A percentile compares a stretch with the other conserved stretches of the same genome.
Evolutionary conservation across 2,113 vertebrate species (phyloP).

Genomic region (Burhinus oedicnemus): DNA sequence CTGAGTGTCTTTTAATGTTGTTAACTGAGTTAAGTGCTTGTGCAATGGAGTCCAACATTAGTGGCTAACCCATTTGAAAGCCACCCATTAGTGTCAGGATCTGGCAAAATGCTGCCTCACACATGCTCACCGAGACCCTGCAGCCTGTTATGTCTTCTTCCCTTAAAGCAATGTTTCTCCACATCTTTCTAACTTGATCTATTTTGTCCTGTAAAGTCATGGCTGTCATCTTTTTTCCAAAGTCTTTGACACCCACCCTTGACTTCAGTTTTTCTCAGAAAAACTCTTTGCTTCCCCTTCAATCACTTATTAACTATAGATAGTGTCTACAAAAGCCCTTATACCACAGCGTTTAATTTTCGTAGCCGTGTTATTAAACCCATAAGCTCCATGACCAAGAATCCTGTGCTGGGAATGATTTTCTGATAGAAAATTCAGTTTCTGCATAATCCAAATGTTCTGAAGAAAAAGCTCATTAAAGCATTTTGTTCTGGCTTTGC

Average conservation of each 20-base stretch:
- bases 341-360: not conserved
- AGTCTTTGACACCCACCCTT: not conserved
- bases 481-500: not conserved
- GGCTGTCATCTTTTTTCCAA: not conserved
- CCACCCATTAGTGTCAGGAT: not conserved
- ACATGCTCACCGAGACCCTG: not conserved
- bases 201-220: not conserved
- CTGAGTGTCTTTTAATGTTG: slow-evolving; percentile 12
- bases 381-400: not conserved
- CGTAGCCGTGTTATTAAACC: not conserved
- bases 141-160: not conserved
- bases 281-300: not conserved
- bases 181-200: not conserved
- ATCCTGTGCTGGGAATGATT: not conserved
- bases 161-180: not conserved
- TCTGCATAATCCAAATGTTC: not conserved
- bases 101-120: not conserved
- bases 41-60: not conserved
- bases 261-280: not conserved
- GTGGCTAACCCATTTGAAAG: not conserved
- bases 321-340: not conserved
- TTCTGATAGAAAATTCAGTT: not conserved
- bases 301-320: not conserved
- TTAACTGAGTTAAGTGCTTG: not conserved
- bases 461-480: not conserved